Evolutionary conservation across 2,797 vertebrate genomes (phyloP), one percentile per base, ranked within the genome.

Genomic region (Poeciliopsis turneri): DNA sequence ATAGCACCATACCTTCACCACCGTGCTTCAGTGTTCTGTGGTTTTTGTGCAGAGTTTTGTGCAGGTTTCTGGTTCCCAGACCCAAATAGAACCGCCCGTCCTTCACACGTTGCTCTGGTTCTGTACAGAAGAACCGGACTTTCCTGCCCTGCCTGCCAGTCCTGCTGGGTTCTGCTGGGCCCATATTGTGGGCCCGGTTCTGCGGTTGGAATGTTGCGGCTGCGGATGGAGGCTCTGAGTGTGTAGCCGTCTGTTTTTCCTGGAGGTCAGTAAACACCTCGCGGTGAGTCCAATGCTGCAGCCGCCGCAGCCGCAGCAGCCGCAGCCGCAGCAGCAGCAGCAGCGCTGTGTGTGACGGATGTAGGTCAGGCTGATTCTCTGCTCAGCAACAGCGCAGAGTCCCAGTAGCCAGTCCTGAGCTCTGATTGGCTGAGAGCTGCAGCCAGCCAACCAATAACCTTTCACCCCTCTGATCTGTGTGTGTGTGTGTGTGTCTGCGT

Each of bases 341-440:
- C 61, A 15, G 23, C 3, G 16, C 66, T 3, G 16, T 45, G 71
- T 79, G 71, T 79, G 77, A 85, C 88, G 79, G 91, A 93, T 92
- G 86, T 92, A 92, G 90, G 91, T 92, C 90, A 91, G 89, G 5
- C 86, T 86, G 84, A 90, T 82, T 85, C 92, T 92, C 93, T 90
- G 94, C 95, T 93, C 95, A 91, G 95, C 95, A 96, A 95, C 95
- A 95, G 94, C 89, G 89, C 90, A 92, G 93, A 95, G 95, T 93
- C 94, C 89, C 91, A 92, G 88, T 92, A 92, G 87, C 91, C 89
- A 92, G 93, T 92, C 82, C 92, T 85, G 30, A 80, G 86, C 86
- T 90, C 85, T 91, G 92, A 93, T 95, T 94, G 94, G 93, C 86
- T 89, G 84, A 93, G 87, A 91, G 92, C 88, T 84, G 75, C 83